Percentiles rank a stretch among this genome's conserved stretches.
Evolutionary conservation across 2,888 invertebrate species (phyloP).

Genomic region (Morpho helenor): DNA sequence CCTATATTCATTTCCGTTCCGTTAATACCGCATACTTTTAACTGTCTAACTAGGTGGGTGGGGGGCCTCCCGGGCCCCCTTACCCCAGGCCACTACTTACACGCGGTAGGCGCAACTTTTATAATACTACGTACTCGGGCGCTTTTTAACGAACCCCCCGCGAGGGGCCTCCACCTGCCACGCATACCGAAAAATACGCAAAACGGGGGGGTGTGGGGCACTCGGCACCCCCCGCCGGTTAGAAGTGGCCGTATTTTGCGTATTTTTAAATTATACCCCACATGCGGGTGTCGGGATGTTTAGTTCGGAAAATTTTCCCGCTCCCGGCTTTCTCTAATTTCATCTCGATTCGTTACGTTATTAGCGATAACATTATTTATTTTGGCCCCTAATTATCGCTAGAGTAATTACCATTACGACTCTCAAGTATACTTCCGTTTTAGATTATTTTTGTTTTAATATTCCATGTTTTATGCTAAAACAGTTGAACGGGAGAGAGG

Average conservation of each 20-base stretch:
- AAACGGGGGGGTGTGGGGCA: conserved; percentile 48
- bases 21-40: conserved; percentile 80
- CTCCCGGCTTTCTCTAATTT: conserved; percentile 29
- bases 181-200: conserved; percentile 78
- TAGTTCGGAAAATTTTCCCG: conserved; percentile 51
- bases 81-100: conserved; percentile 66
- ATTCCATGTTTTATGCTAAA: too few relatives aligned
- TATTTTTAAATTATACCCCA: conserved; percentile 77
- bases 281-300: conserved; percentile 64
- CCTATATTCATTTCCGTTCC: conserved; percentile 79
- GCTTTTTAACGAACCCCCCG: conserved; percentile 76
- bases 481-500: too few relatives aligned
- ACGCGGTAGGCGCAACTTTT: conserved; percentile 79
- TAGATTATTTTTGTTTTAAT: too few relatives aligned
- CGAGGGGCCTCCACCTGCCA: conserved; percentile 71
- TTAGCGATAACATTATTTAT: conserved; percentile 5
- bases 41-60: conserved; percentile 76
- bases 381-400: conserved; percentile 3
- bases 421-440: not conserved
- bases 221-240: conserved; percentile 56
- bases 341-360: conserved; percentile 23
- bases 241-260: conserved; percentile 78
- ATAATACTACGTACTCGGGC: conserved; percentile 77
- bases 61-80: conserved; percentile 32
- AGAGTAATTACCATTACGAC: not conserved